Evolutionary conservation across 2,888 invertebrate species (phyloP).

Genomic region (Drosophila percnosoma): DNA sequence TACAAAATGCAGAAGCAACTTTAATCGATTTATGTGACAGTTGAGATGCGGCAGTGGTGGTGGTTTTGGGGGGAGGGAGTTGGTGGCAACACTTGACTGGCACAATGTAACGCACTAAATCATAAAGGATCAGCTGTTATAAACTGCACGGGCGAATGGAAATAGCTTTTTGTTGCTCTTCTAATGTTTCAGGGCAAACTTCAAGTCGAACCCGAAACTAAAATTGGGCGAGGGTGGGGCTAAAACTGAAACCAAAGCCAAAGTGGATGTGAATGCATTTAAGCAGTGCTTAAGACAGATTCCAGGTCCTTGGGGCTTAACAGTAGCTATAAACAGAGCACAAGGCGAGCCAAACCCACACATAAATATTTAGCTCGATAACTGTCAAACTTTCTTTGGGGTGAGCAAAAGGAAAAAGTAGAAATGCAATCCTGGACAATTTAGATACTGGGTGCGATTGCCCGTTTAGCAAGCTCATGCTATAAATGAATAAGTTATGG

Average conservation of each 20-base stretch:
- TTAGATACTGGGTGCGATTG: conserved; percentile 37
- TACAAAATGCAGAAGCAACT: conserved; percentile 72
- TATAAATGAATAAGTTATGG: conserved; percentile 34
- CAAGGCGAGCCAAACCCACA: not conserved
- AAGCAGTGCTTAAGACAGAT: conserved; percentile 59
- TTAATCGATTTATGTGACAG: conserved; percentile 77
- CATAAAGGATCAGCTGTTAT: conserved; percentile 69
- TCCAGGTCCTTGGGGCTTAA: conserved; percentile 35
- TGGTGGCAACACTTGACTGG: conserved; percentile 6
- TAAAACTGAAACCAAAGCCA: conserved; percentile 19
- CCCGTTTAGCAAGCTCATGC: conserved; percentile 14
- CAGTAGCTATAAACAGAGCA: conserved; percentile 6
- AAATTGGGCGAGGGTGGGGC: not conserved
- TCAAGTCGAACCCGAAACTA: conserved; percentile 7
- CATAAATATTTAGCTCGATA: conserved; percentile 24
- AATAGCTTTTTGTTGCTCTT: conserved; percentile 37
- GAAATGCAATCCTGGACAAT: conserved; percentile 53
- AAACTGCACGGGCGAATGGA: conserved; percentile 52
- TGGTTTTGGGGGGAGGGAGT: not conserved
- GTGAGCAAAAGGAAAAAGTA: conserved; percentile 22
- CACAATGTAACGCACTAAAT: conserved; percentile 60
- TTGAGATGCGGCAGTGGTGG: conserved; percentile 12
- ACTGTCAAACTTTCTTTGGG: conserved; percentile 50
- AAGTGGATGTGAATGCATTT: conserved; percentile 76
- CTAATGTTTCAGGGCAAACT: conserved; percentile 12